phyloP scores from a whole-genome alignment of 2,797 vertebrate species.

The Acipenser oxyrinchus region DNA sequence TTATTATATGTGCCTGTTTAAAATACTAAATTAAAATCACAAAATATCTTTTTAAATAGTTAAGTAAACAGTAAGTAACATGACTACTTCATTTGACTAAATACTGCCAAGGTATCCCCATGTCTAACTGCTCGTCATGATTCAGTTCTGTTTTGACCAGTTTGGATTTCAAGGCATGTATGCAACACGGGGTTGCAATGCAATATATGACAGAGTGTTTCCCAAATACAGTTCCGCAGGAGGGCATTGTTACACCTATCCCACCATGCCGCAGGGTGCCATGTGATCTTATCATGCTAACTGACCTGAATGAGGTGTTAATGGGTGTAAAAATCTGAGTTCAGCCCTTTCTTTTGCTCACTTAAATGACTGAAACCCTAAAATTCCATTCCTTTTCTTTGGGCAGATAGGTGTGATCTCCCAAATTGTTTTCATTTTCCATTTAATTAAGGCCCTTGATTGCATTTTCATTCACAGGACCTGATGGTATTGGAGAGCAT shows the following conservation, averaged over 20 bases:
- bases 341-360: constrained; percentile 29
- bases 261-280: constrained; percentile 31
- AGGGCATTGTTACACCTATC: constrained; percentile 34
- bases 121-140: too few relatives aligned
- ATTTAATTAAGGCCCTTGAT: neutral
- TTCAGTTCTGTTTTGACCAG: too few relatives aligned
- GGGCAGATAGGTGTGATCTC: neutral
- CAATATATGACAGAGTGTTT: neutral
- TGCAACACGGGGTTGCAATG: too few relatives aligned
- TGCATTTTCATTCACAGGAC: neutral
- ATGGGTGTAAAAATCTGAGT: constrained; percentile 46
- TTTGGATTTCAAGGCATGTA: too few relatives aligned
- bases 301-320: constrained; percentile 47
- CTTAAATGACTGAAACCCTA: neutral
- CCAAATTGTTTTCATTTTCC: neutral
- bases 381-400: neutral
- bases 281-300: constrained; percentile 48
- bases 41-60: too few relatives aligned
- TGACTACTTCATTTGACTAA: too few relatives aligned
- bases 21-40: too few relatives aligned
- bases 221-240: constrained; percentile 33
- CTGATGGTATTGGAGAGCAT: neutral
- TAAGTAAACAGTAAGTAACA: too few relatives aligned
- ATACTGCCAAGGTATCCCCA: too few relatives aligned
- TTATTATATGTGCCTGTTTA: too few relatives aligned